Percentiles rank a stretch among this genome's conserved stretches.
Conservation (phyloP, 2,888 invertebrate genomes). For the Lasioglossum lativentre region DNA sequence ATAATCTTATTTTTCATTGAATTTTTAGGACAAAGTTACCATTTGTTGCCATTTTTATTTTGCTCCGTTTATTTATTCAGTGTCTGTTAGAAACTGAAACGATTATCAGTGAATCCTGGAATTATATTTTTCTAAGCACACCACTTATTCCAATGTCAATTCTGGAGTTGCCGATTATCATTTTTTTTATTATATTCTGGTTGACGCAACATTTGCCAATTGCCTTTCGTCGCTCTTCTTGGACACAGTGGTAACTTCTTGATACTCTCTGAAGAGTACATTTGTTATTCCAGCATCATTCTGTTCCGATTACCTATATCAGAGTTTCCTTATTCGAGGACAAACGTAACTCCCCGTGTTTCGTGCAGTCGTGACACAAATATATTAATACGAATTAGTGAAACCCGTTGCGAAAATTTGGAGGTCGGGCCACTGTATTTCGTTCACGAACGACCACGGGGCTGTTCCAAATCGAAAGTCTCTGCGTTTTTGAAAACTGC, state of each 20-base stretch:
- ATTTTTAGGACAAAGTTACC: neutral
- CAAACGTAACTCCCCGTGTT: neutral
- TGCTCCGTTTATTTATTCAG: neutral
- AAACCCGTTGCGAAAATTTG: constrained; percentile 13
- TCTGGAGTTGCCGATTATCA: neutral
- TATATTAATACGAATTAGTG: constrained; percentile 18
- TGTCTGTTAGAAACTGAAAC: neutral
- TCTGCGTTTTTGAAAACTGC: neutral
- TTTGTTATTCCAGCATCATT: neutral
- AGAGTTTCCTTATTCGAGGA: constrained; percentile 5
- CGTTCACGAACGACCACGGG: constrained; percentile 5
- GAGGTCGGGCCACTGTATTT: constrained; percentile 18
- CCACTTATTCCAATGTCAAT: neutral
- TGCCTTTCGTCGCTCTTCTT: neutral
- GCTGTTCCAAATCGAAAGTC: constrained; percentile 9
- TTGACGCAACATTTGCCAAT: neutral
- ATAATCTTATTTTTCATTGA: neutral
- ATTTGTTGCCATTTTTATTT: neutral
- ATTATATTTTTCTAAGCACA: neutral
- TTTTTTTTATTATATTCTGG: neutral
- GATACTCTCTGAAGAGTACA: neutral
- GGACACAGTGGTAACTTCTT: neutral
- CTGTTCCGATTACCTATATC: neutral
- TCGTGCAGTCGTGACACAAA: constrained; percentile 11
- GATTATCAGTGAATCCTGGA: neutral